Evolutionary conservation across 2,113 vertebrate species (phyloP), one percentile per base, ranked within the genome.

Genomic region (Nannospalax galili): DNA sequence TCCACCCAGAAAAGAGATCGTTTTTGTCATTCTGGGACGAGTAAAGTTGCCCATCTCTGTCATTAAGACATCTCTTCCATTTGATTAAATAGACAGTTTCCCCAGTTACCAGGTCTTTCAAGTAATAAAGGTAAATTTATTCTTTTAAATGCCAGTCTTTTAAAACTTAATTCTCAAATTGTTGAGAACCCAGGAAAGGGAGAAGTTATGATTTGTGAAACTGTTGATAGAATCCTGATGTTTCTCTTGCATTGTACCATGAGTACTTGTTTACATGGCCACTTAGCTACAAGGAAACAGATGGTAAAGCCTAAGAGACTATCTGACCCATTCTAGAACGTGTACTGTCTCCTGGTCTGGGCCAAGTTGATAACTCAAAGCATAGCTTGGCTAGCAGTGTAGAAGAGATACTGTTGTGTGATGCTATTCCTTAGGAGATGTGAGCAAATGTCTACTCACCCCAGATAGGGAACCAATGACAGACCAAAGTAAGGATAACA

Each of bases 161-260:
- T 91, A 42, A 67, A 65, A 52, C 65, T 88, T 84, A n/a, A 75
- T 67, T 90, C 26, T 93, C 67, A 73, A 81, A 37, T 67, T 58
- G 2, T 30, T 35, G 73, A 78, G 62, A 73, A 89, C 8, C 58
- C 45, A 81, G 62, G 2, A 89, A 7, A 5, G n/a, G 48, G 58
- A 88, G 56, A 69, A 80, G 26, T 22, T 75, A 19, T 3, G 19
- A 28, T 67, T 52, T 48, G n/a, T 42, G 65, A 90, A 12, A 14
- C 37, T 45, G 30, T 70, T 80, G 48, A 74, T n/a, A 73, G 56
- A 81, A 37, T 17, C 10, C 20, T 4, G n/a, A 15, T 30, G 74
- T 74, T 74, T 87, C 73, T 19, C n/a, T 95, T 74, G 77, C 5
- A 37, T 78, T 16, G 0, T 58, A 37, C 28, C 40, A 24, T 26